phyloP scores from a whole-genome alignment of 2,888 invertebrate species.

The Acleris cristana region DNA sequence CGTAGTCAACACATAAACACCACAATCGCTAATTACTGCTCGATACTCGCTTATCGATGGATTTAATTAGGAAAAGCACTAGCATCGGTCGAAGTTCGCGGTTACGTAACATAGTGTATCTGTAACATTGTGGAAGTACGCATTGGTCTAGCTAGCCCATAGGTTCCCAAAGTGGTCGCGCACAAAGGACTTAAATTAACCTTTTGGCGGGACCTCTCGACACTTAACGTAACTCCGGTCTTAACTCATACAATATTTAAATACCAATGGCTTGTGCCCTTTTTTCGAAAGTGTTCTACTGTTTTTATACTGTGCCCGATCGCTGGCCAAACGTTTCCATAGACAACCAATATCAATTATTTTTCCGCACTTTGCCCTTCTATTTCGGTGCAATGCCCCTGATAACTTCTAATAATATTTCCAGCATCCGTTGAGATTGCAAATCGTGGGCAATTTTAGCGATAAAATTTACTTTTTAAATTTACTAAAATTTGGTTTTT shows the following conservation, averaged over 20 bases:
- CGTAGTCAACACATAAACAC: conserved; percentile 17
- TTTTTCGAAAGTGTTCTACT: no score
- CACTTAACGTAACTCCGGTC: no score
- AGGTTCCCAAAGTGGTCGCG: no score
- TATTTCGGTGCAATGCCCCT: conserved; percentile 25
- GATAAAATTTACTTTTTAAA: background rate
- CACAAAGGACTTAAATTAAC: no score
- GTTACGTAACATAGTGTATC: background rate
- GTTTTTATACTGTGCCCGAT: no score
- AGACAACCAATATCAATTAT: background rate
- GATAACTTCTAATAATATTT: conserved; percentile 23
- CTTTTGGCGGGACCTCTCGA: no score
- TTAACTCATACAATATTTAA: no score
- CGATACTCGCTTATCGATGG: conserved; percentile 20
- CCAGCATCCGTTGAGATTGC: conserved; percentile 16
- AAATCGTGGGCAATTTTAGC: conserved; percentile 25
- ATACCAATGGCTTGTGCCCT: no score
- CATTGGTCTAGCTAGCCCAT: no score
- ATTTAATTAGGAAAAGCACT: conserved; percentile 26
- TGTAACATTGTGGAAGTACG: background rate
- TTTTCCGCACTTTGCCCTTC: conserved; percentile 15
- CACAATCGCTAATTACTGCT: conserved; percentile 30
- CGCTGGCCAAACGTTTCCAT: no score
- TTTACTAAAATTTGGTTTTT: no score
- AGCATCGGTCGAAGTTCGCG: background rate